Conservation (phyloP, 1,140 invertebrate genomes). For the Ditylenchus dipsaci region DNA sequence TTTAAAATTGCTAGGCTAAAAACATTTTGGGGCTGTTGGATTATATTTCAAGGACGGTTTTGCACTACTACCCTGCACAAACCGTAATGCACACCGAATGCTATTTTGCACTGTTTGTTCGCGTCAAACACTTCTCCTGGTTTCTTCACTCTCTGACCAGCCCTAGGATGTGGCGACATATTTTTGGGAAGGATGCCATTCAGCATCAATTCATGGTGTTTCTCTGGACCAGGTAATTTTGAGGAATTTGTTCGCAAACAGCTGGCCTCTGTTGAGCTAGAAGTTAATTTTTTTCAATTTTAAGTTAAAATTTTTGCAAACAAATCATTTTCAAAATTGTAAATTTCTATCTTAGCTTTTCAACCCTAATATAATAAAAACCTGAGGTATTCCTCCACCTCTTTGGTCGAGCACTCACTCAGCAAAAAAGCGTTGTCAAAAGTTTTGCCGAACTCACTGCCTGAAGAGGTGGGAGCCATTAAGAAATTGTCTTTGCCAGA, state of each 20-base stretch:
- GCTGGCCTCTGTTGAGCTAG: constrained; percentile 36
- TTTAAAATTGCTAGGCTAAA: constrained; percentile 24
- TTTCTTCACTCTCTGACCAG: constrained; percentile 5
- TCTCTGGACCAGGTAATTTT: background rate
- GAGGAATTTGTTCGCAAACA: constrained; percentile 25
- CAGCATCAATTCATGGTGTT: background rate
- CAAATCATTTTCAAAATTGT: no score
- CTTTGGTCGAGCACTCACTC: constrained; percentile 39
- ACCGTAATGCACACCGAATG: constrained; percentile 49
- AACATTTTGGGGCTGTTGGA: background rate
- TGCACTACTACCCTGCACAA: constrained; percentile 5
- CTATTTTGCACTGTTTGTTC: constrained; percentile 44
- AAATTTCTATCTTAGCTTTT: no score
- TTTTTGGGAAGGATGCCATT: background rate
- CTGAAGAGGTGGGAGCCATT: constrained; percentile 39
- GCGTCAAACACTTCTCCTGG: constrained; percentile 31
- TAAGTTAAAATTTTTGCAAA: no score
- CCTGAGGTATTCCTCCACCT: constrained; percentile 44
- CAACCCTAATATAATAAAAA: constrained; percentile 7
- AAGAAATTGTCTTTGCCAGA: constrained; percentile 38
- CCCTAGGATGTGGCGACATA: constrained; percentile 4
- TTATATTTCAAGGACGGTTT: constrained; percentile 11
- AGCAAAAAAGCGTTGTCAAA: constrained; percentile 43
- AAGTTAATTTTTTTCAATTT: constrained; percentile 4
- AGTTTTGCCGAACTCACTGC: constrained; percentile 26